Conservation (phyloP, 2,888 invertebrate species). For the Drosophila crucigera region DNA sequence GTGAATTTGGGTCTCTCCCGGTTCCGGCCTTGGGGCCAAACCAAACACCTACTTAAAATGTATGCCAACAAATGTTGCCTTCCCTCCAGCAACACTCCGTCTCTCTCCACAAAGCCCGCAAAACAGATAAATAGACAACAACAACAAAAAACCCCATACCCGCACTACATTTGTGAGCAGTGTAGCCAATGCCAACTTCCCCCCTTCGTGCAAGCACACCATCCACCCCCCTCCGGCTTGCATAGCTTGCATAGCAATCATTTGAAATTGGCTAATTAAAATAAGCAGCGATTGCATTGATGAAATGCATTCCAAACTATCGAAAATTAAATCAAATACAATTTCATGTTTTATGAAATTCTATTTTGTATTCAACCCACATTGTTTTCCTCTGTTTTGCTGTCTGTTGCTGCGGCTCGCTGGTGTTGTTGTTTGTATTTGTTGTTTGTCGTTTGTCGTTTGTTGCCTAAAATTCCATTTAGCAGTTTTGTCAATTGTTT, state of each 20-base stretch:
- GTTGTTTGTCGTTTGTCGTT: conserved; percentile 16
- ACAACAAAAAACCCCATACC: conserved; percentile 7
- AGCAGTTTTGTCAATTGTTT: conserved; percentile 42
- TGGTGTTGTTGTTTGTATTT: neutral
- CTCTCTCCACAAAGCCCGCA: conserved; percentile 4
- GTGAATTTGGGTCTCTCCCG: conserved; percentile 27
- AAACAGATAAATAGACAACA: neutral
- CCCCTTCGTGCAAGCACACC: no score
- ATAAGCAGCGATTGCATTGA: conserved; percentile 53
- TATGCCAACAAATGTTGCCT: conserved; percentile 10
- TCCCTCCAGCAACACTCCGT: neutral
- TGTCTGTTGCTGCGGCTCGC: neutral
- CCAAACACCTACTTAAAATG: conserved; percentile 25
- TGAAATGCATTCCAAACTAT: conserved; percentile 55
- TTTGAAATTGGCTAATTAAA: conserved; percentile 63
- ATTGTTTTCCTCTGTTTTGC: conserved; percentile 6
- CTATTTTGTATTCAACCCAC: conserved; percentile 39
- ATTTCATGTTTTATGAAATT: conserved; percentile 45
- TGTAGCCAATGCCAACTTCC: conserved; percentile 1
- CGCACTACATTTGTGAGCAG: conserved; percentile 8
- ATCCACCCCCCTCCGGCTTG: neutral
- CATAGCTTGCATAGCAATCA: neutral
- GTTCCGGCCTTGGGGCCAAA: conserved; percentile 47
- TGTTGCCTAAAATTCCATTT: conserved; percentile 35
- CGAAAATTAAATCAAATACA: conserved; percentile 54